Percentiles rank a stretch among this genome's conserved stretches.
phyloP scores from a whole-genome alignment of 2,113 vertebrate genomes.

The Ranitomeya variabilis region DNA sequence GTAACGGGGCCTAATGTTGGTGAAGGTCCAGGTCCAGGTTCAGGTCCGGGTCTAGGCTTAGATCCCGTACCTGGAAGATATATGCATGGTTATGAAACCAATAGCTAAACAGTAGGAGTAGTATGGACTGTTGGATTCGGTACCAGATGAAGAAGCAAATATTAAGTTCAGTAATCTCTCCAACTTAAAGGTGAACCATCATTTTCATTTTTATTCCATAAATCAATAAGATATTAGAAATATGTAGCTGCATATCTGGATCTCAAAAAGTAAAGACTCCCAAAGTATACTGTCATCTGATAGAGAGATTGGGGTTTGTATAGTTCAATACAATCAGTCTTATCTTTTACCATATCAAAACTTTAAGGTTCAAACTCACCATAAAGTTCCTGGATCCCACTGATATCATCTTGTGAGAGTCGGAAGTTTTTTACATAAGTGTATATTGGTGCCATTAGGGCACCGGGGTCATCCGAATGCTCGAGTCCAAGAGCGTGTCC shows the following conservation, averaged over 20 bases:
- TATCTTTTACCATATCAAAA: too few species aligned
- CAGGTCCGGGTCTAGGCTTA: slow-evolving; percentile 63
- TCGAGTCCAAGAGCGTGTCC: slow-evolving; percentile 95
- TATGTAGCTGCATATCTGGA: too few species aligned
- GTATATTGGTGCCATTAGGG: slow-evolving; percentile 95
- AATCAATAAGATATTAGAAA: too few species aligned
- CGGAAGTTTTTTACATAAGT: slow-evolving; percentile 92
- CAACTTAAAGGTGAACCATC: neutral
- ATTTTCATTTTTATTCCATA: too few species aligned
- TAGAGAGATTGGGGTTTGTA: too few species aligned
- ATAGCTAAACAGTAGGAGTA: neutral
- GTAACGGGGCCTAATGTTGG: slow-evolving; percentile 92
- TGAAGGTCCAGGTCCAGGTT: slow-evolving; percentile 74
- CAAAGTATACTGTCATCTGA: too few species aligned
- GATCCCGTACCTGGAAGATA: slow-evolving; percentile 74
- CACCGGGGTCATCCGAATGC: slow-evolving; percentile 92
- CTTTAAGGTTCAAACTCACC: slow-evolving; percentile 68
- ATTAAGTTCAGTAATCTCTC: neutral
- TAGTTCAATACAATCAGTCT: neutral
- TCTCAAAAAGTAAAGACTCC: too few species aligned
- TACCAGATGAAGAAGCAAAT: neutral
- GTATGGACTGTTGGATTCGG: neutral
- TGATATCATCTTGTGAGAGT: slow-evolving; percentile 90
- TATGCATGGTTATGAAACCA: neutral
- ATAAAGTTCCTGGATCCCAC: slow-evolving; percentile 94